Evolutionary conservation across 1,140 invertebrate species (phyloP), one percentile per base, ranked within the genome.

Genomic region (Rhopalosiphum padi): DNA sequence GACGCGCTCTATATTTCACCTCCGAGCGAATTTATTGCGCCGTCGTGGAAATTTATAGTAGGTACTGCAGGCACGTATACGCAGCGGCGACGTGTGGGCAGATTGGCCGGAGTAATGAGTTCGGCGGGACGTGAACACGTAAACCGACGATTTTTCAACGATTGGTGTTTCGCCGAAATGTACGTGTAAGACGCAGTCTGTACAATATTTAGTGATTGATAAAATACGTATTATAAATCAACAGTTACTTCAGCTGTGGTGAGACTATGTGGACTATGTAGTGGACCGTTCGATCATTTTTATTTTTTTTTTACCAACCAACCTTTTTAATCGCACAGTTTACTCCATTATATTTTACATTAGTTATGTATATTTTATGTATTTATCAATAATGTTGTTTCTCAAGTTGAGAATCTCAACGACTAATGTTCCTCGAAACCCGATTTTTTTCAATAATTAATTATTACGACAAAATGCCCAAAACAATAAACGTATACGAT

Each of bases 131-230:
- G 82, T 43, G 41, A 43, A 41, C 37, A 23, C 23, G 8, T 25
- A 43, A 85, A 85, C 85, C 43, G 43, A 87, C 85, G 85, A 46
- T 87, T 87, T 87, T 87, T 87, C 85, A 46, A 87, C 85, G 18
- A 46, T 18, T 18, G 30, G 60, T n/a, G 30, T 68, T 68, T 68
- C 15, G 15, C 30, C 60, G 60, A n/a, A 68, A 68, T 15, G 4
- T 68, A 30, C 25, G 60, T 18, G 60, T n/a, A 18, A 68, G 15
- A n/a, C 60, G 60, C 30, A n/a, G 5, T 15, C 60, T 77, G 60
- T 77, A 77, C 60, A n/a, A 77, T 53, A 53, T 77, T n/a, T 5
- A 15, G 11, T n/a, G 60, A 68, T 68, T 68, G 30, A 77, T 77
- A 18, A 18, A 60, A 60, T 30, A 51, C 48, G 48, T 51, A 60